phyloP scores from a whole-genome alignment of 2,888 invertebrate genomes.

The Augochlorella aurata region DNA sequence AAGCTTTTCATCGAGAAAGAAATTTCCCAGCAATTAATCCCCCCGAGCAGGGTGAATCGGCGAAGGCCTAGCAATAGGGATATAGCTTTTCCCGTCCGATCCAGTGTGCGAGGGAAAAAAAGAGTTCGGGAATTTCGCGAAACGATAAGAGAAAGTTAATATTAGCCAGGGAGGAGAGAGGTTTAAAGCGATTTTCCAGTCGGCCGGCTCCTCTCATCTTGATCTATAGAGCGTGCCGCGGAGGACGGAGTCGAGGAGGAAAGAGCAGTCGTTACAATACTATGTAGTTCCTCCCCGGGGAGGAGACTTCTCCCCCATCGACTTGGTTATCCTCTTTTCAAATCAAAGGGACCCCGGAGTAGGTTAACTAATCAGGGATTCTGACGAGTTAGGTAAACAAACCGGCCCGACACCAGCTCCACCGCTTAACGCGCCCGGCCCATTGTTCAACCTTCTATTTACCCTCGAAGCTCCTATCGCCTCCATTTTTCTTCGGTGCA shows the following conservation, averaged over 20 bases:
- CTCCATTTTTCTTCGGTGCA: neutral
- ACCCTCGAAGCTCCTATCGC: neutral
- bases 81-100: constrained; percentile 42
- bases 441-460: neutral
- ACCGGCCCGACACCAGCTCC: constrained; percentile 19
- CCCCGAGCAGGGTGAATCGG: constrained; percentile 29
- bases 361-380: constrained; percentile 62
- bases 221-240: constrained; percentile 53
- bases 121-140: constrained; percentile 65
- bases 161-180: constrained; percentile 72
- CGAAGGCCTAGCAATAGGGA: constrained; percentile 27
- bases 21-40: constrained; percentile 44
- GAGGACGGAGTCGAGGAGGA: constrained; percentile 42
- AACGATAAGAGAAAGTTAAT: constrained; percentile 74
- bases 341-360: constrained; percentile 49
- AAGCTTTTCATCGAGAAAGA: constrained; percentile 33
- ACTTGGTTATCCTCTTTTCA: constrained; percentile 52
- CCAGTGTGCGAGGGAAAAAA: constrained; percentile 46
- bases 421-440: neutral
- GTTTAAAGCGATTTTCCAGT: constrained; percentile 78
- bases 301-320: constrained; percentile 29
- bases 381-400: constrained; percentile 55
- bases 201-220: constrained; percentile 70
- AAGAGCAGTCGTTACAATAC: constrained; percentile 50
- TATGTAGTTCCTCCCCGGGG: constrained; percentile 41